These are phyloP conservation scores for Labeo calbasu DNA, from an alignment of 2,797 vertebrate genomes.

Conservation along the genomic window DNA sequence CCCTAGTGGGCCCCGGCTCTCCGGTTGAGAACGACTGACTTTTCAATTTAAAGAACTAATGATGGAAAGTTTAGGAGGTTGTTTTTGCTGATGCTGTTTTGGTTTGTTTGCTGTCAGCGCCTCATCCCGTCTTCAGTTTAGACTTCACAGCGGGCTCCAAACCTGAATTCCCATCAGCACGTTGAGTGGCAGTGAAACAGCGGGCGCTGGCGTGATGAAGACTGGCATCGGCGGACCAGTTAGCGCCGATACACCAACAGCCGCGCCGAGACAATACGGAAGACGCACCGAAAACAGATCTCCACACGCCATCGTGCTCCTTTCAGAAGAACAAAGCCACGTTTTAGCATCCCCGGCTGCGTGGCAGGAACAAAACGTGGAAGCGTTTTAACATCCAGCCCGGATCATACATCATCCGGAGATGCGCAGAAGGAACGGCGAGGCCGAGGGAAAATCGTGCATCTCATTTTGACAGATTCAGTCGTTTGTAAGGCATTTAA, in stretches of 20 bases:
- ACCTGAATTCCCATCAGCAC: constrained; percentile 23
- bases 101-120: constrained; percentile 17
- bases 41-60: neutral
- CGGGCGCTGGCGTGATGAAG: constrained; percentile 53
- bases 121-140: constrained; percentile 6
- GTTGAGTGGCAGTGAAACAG: constrained; percentile 13
- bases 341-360: constrained; percentile 58
- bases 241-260: constrained; percentile 41
- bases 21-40: neutral
- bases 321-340: constrained; percentile 73
- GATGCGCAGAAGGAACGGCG: constrained; percentile 59
- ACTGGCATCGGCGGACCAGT: constrained; percentile 37
- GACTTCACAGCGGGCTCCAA: constrained; percentile 23
- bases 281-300: constrained; percentile 73
- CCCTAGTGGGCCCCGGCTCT: neutral
- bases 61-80: neutral
- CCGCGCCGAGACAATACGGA: constrained; percentile 71
- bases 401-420: constrained; percentile 71
- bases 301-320: constrained; percentile 70
- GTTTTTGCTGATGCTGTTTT: neutral
- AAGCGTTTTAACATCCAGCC: constrained; percentile 63
- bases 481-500: constrained; percentile 65
- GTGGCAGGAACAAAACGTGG: constrained; percentile 66
- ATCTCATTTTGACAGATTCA: constrained; percentile 64
- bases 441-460: constrained; percentile 52